These are phyloP conservation scores for Rhabdophis nuchalis DNA, from an alignment of 2,797 vertebrate species.

Conservation along the genomic window DNA sequence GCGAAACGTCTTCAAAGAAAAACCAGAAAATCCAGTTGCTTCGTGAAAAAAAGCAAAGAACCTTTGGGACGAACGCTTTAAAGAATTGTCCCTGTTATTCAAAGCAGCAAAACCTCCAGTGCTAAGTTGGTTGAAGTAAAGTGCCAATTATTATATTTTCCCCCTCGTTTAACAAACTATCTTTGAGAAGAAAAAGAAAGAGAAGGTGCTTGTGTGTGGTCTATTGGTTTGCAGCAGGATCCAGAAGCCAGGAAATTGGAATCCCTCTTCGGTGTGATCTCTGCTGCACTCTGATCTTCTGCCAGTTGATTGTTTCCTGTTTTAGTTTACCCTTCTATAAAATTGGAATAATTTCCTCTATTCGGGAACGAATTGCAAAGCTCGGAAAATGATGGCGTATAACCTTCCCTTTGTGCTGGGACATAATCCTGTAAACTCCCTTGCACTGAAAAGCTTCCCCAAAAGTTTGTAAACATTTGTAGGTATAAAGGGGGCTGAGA, in stretches of 20 bases:
- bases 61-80: not conserved
- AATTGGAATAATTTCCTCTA: conserved; percentile 3
- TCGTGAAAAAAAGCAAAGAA: too few relatives aligned
- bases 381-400: accelerated
- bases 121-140: not conserved
- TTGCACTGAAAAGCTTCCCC: not conserved
- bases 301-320: not conserved
- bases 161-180: not conserved
- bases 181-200: not conserved
- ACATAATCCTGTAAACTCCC: not conserved
- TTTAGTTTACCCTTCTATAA: conserved; percentile 4
- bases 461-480: not conserved
- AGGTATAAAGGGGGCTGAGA: not conserved
- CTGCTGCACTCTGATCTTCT: not conserved
- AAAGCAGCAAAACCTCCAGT: not conserved
- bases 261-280: not conserved
- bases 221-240: conserved; percentile 33
- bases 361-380: not conserved
- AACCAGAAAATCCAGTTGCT: too few relatives aligned
- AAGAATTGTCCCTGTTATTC: not conserved
- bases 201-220: conserved; percentile 51
- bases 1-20: too few relatives aligned
- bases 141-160: not conserved
- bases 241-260: conserved; percentile 28
- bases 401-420: not conserved